Conservation (phyloP, 2,113 vertebrate genomes). For the Xenopus laevis region DNA sequence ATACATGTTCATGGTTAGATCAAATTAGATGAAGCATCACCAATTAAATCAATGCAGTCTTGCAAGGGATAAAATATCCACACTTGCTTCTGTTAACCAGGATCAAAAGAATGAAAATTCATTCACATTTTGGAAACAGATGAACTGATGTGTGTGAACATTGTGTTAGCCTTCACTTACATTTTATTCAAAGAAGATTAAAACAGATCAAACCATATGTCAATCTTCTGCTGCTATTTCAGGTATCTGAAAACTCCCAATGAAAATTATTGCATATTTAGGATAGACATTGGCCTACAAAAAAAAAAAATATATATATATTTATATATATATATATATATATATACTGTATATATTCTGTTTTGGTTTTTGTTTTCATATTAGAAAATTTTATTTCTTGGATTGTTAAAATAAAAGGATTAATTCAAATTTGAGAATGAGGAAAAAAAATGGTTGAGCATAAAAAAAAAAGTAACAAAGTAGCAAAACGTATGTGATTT, state of each 20-base stretch:
- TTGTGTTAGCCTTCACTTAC: too few species aligned
- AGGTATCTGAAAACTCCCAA: constrained; percentile 1
- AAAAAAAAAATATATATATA: too few species aligned
- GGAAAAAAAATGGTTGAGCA: too few species aligned
- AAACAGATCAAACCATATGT: constrained; percentile 18
- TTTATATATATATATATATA: too few species aligned
- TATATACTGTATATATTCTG: too few species aligned
- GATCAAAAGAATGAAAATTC: constrained; percentile 11
- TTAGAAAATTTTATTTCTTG: too few species aligned
- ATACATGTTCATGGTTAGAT: background rate
- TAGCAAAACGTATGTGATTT: too few species aligned
- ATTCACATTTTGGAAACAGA: constrained; percentile 16
- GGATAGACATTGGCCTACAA: constrained; percentile 21
- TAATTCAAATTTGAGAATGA: too few species aligned
- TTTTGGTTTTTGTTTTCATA: too few species aligned
- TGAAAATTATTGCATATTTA: constrained; percentile 30
- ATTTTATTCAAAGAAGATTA: constrained; percentile 34
- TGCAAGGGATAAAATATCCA: too few species aligned
- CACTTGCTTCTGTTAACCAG: background rate
- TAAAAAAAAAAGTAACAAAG: too few species aligned
- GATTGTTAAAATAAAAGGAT: too few species aligned
- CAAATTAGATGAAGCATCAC: background rate
- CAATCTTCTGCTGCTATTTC: constrained; percentile 29
- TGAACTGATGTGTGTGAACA: constrained; percentile 29
- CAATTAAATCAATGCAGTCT: constrained; percentile 9